These are phyloP conservation scores for Gorsachius goisagi DNA, from an alignment of 2,113 vertebrate genomes.

Conservation along the genomic window DNA sequence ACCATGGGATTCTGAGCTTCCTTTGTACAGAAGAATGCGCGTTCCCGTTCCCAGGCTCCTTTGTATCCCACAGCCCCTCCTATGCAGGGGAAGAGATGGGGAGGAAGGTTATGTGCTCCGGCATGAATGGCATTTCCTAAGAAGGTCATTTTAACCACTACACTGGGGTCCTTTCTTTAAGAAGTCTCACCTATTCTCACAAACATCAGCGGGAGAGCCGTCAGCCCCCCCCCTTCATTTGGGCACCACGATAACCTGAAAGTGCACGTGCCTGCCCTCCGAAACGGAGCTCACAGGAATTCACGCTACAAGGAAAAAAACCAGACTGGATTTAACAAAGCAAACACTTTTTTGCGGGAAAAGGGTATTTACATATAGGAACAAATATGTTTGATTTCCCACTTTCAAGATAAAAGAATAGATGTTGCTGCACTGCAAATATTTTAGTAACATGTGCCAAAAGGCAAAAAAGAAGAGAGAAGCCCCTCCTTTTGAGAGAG, in stretches of 20 bases:
- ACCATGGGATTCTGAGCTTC: background rate
- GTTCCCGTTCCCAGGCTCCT: conserved; percentile 2
- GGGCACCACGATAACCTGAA: background rate
- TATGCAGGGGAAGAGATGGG: conserved; percentile 25
- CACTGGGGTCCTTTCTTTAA: background rate
- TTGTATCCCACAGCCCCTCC: background rate
- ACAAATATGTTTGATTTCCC: background rate
- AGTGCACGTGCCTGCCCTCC: background rate
- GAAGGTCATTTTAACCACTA: conserved; percentile 66
- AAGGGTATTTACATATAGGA: conserved; percentile 1
- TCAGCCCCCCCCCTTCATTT: background rate
- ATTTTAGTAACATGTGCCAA: background rate
- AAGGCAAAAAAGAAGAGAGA: background rate
- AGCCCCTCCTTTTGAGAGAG: background rate
- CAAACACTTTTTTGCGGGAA: background rate
- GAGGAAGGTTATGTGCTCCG: conserved; percentile 51
- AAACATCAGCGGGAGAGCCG: background rate
- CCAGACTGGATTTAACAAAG: background rate
- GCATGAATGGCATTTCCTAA: conserved; percentile 81
- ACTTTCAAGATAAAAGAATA: conserved; percentile 20
- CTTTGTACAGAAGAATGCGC: background rate
- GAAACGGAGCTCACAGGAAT: accelerated
- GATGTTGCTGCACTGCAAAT: background rate
- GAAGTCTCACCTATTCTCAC: background rate
- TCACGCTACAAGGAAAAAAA: background rate